phyloP scores from a whole-genome alignment of 2,113 vertebrate species.

The Eclectus roratus region DNA sequence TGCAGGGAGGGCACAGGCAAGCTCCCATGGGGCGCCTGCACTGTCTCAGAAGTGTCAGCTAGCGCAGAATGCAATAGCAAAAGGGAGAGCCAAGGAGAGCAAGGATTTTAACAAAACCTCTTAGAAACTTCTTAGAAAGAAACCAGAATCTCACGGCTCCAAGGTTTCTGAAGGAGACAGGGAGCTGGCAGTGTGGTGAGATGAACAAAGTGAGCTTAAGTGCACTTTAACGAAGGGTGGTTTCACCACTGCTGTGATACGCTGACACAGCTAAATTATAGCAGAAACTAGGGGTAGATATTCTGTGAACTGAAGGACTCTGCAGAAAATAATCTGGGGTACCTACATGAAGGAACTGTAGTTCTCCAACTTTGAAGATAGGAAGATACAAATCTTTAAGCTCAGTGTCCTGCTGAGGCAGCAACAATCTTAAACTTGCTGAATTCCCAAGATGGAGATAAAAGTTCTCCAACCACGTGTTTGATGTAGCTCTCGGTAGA shows the following conservation, averaged over 20 bases:
- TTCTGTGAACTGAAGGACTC: not conserved
- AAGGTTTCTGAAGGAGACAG: not conserved
- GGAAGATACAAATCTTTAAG: not conserved
- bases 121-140: not conserved
- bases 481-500: not conserved
- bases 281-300: not conserved
- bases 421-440: not conserved
- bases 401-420: not conserved
- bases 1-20: not conserved
- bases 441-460: not conserved
- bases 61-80: not conserved
- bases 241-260: not conserved
- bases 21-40: rapidly evolving
- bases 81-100: not conserved
- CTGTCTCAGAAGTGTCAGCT: not conserved
- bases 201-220: not conserved
- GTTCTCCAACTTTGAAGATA: not conserved
- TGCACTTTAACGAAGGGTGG: not conserved
- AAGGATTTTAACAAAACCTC: not conserved
- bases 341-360: not conserved
- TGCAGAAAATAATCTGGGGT: not conserved
- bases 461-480: not conserved
- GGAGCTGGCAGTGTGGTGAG: not conserved
- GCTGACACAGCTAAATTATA: not conserved
- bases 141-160: not conserved